Conservation (phyloP, 2,113 vertebrate genomes). For the Aegithalos caudatus region DNA sequence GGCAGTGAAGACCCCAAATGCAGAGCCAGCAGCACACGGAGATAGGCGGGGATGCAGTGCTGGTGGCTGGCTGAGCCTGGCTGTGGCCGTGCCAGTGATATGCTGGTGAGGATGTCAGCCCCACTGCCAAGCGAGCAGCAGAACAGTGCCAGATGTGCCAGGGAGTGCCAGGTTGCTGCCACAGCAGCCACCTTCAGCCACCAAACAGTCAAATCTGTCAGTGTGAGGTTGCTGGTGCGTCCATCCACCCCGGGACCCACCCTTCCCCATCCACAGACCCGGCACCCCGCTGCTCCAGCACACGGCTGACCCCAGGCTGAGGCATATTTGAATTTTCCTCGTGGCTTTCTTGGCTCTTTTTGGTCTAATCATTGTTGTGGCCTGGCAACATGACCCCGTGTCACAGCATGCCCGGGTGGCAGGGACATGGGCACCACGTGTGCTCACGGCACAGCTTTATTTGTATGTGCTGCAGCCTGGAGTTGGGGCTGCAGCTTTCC, state of each 20-base stretch:
- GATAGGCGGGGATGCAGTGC: not conserved
- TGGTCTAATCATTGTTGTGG: not conserved
- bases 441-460: not conserved
- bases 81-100: rapidly evolving
- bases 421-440: not conserved
- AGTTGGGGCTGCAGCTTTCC: conserved; percentile 49
- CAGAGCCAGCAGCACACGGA: not conserved
- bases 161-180: not conserved
- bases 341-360: not conserved
- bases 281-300: rapidly evolving
- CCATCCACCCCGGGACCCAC: not conserved
- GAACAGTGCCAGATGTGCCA: not conserved
- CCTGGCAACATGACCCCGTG: not conserved
- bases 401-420: not conserved
- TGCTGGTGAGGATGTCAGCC: not conserved
- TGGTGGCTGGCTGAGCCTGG: not conserved
- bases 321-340: not conserved
- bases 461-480: conserved; percentile 42
- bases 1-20: not conserved
- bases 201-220: not conserved
- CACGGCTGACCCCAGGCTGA: not conserved
- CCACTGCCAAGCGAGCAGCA: rapidly evolving
- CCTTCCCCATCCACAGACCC: not conserved
- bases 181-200: not conserved
- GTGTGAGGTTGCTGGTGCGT: rapidly evolving